Evolutionary conservation across 2,113 vertebrate genomes (phyloP).

Genomic region (Psephotus haematonotus): DNA sequence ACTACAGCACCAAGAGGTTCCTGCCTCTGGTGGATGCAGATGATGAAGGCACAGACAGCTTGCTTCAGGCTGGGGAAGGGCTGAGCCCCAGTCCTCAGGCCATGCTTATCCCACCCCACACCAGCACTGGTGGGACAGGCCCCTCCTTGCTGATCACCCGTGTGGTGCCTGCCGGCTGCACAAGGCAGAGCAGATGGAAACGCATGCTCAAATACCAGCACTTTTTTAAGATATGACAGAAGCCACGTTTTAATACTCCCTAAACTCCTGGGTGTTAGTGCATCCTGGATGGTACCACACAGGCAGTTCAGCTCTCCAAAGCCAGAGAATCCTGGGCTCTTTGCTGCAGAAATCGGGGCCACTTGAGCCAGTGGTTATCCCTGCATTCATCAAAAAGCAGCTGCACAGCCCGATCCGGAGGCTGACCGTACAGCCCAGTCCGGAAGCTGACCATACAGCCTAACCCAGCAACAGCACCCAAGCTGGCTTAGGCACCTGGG

Average conservation of each 20-base stretch:
- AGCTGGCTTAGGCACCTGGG: background rate
- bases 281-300: background rate
- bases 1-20: background rate
- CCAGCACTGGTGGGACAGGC: background rate
- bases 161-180: background rate
- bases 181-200: background rate
- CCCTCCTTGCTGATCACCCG: background rate
- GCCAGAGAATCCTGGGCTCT: background rate
- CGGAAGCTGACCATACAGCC: background rate
- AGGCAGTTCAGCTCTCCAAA: background rate
- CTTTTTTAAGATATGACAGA: background rate
- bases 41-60: background rate
- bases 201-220: fast-evolving
- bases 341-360: background rate
- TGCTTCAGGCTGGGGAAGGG: background rate
- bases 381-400: background rate
- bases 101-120: background rate
- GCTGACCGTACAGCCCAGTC: background rate
- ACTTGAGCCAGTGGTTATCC: fast-evolving
- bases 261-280: background rate
- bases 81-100: background rate
- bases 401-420: background rate
- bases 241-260: background rate
- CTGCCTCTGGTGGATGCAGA: fast-evolving
- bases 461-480: background rate